These are phyloP conservation scores for Thaumatotibia leucotreta DNA, from an alignment of 1,140 invertebrate genomes.

Conservation along the genomic window DNA sequence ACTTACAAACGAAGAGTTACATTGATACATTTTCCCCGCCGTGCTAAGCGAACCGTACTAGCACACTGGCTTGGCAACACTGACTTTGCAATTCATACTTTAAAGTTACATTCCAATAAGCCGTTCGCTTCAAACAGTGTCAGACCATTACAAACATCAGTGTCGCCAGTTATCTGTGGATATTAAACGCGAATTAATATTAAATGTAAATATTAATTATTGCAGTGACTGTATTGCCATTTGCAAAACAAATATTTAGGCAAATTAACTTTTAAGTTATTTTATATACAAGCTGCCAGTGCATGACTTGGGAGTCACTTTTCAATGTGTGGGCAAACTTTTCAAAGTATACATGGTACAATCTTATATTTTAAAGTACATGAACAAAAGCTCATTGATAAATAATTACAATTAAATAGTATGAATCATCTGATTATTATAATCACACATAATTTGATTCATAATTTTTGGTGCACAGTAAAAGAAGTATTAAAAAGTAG, in stretches of 20 bases:
- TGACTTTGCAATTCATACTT: neutral
- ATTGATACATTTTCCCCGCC: conserved; percentile 35
- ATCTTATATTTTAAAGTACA: neutral
- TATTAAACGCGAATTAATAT: conserved; percentile 13
- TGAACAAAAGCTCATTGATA: neutral
- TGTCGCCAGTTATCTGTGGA: neutral
- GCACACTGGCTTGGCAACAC: conserved; percentile 17
- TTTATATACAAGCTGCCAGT: conserved; percentile 9
- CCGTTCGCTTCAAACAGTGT: neutral
- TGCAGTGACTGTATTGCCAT: conserved; percentile 13
- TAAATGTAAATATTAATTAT: conserved; percentile 13
- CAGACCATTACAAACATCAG: neutral
- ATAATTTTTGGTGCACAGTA: neutral
- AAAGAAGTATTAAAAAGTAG: neutral
- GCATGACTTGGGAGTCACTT: neutral
- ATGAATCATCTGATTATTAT: neutral
- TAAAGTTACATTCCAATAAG: neutral
- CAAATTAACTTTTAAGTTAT: conserved; percentile 3
- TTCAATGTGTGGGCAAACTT: neutral
- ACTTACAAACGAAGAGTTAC: conserved; percentile 28
- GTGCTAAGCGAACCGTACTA: conserved; percentile 36
- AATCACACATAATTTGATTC: neutral
- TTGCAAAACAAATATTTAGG: conserved; percentile 13
- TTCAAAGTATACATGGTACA: neutral
- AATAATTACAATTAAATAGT: neutral